A percentile compares a stretch with the other conserved stretches of the same genome.
Evolutionary conservation across 2,113 vertebrate genomes (phyloP).

Genomic region (Oxyruncus cristatus): DNA sequence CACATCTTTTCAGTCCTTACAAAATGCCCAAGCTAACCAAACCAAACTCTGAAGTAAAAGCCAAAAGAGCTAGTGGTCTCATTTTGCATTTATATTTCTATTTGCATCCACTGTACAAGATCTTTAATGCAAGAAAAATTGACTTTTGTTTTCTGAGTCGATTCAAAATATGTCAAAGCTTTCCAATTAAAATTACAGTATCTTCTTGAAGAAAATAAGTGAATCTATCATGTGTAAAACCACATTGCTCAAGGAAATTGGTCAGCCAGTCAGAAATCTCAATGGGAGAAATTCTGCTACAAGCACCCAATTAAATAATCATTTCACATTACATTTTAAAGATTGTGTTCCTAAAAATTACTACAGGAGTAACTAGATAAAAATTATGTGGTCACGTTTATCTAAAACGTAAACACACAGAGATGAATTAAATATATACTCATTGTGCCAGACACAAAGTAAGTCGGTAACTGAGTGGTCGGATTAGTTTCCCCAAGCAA

Average conservation of each 20-base stretch:
- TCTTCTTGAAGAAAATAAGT: conserved; percentile 24
- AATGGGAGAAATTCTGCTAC: neutral
- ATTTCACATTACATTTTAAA: conserved; percentile 33
- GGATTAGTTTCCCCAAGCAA: neutral
- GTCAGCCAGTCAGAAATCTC: conserved; percentile 28
- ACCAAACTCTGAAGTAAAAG: neutral
- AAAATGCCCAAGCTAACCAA: neutral
- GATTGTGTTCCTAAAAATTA: conserved; percentile 15
- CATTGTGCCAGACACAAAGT: neutral
- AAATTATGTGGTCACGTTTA: neutral
- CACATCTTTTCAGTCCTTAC: neutral
- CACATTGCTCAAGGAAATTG: conserved; percentile 26
- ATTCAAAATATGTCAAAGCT: conserved; percentile 8
- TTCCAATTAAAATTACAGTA: conserved; percentile 52
- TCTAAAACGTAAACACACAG: neutral
- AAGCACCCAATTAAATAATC: conserved; percentile 45
- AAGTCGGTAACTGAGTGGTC: neutral
- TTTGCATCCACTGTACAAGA: neutral
- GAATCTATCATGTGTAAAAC: conserved; percentile 42
- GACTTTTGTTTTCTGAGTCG: neutral
- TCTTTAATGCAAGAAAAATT: conserved; percentile 23
- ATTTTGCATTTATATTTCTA: neutral
- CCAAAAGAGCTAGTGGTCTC: neutral
- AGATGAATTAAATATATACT: neutral
- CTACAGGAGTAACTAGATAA: conserved; percentile 1